Evolutionary conservation across 1,140 invertebrate species (phyloP).

Genomic region (Drosophila nebulosa): DNA sequence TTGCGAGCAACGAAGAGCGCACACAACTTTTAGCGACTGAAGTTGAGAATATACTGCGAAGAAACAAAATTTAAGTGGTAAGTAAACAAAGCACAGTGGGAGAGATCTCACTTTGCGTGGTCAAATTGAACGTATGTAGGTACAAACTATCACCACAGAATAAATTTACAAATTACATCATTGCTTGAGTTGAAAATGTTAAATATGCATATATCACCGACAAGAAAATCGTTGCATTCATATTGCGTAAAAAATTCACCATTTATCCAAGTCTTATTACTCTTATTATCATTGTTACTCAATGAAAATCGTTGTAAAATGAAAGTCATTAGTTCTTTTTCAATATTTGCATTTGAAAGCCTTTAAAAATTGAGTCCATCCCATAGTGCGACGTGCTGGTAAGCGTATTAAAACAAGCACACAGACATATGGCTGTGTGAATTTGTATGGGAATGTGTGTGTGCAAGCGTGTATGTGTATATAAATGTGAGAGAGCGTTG

Average conservation of each 20-base stretch:
- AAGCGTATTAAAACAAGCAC: not conserved
- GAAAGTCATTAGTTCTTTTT: too few species aligned
- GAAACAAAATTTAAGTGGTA: constrained; percentile 1
- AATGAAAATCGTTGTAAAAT: too few species aligned
- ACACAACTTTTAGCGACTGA: constrained; percentile 21
- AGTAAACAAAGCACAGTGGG: not conserved
- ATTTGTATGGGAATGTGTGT: not conserved
- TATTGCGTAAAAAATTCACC: too few species aligned
- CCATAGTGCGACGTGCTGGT: not conserved
- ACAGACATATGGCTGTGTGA: not conserved
- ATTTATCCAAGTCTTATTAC: too few species aligned
- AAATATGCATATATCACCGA: too few species aligned
- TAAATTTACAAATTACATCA: too few species aligned
- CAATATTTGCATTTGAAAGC: not conserved
- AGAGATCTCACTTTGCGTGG: not conserved
- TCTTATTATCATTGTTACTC: too few species aligned
- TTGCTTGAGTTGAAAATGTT: too few species aligned
- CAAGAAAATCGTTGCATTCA: too few species aligned
- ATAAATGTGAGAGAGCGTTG: not conserved
- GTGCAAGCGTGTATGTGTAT: too few species aligned
- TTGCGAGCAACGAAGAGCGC: not conserved
- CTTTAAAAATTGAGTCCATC: too few species aligned
- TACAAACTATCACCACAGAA: too few species aligned
- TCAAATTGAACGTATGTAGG: not conserved
- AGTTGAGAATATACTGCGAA: not conserved